Percentiles rank a stretch among this genome's conserved stretches.
Conservation (phyloP, 2,797 vertebrate genomes). For the Syngnathus rostellatus region DNA sequence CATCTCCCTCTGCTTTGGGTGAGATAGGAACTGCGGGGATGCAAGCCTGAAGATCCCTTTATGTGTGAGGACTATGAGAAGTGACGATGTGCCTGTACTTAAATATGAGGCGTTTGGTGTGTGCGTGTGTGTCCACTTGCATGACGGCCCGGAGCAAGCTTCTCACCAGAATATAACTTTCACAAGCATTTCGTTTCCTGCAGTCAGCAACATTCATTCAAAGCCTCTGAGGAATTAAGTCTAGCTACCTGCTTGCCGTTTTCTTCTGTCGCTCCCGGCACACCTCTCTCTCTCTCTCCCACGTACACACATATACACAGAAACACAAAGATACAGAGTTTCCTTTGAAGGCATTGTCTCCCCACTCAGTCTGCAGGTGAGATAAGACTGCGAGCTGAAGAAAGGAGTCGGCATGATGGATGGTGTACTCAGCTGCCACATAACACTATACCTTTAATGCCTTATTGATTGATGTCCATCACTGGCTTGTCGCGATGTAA, state of each 20-base stretch:
- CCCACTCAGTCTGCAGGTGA: slow-evolving; percentile 24
- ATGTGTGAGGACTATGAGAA: slow-evolving; percentile 34
- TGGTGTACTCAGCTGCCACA: slow-evolving; percentile 32
- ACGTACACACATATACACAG: slow-evolving; percentile 7
- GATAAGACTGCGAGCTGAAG: slow-evolving; percentile 31
- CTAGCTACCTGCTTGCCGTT: slow-evolving; percentile 49
- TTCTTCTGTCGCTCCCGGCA: slow-evolving; percentile 36
- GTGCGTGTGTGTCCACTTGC: background rate
- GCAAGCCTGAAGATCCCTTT: slow-evolving; percentile 42
- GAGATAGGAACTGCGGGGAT: slow-evolving; percentile 34
- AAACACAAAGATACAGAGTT: background rate
- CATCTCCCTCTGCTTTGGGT: slow-evolving; percentile 44
- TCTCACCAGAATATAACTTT: slow-evolving; percentile 33
- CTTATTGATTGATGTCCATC: slow-evolving; percentile 49
- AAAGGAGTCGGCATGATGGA: slow-evolving; percentile 48
- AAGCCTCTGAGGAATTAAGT: slow-evolving; percentile 51
- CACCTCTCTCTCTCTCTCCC: background rate
- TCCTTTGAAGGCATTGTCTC: slow-evolving; percentile 42
- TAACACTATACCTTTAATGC: slow-evolving; percentile 35
- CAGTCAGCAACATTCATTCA: slow-evolving; percentile 51
- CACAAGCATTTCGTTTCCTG: slow-evolving; percentile 53
- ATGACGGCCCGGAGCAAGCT: slow-evolving; percentile 30
- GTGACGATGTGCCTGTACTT: slow-evolving; percentile 14
- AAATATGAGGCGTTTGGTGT: slow-evolving; percentile 18
- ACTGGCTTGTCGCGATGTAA: slow-evolving; percentile 21